Conservation (phyloP, 2,888 invertebrate species). For the Sesamia inferens region DNA sequence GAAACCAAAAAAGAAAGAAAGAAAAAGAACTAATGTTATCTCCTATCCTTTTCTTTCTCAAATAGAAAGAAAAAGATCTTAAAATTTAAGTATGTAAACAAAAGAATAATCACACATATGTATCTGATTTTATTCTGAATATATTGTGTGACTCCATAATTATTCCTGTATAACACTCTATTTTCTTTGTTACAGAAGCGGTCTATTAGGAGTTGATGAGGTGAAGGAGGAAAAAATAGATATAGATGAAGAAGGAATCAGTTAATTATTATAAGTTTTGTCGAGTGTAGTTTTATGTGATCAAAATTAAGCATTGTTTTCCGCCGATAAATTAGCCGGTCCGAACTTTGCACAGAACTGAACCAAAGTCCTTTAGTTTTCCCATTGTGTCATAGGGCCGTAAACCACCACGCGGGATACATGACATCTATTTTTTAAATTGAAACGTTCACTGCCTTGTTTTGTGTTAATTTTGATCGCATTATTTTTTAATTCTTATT, state of each 20-base stretch:
- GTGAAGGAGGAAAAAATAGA: not conserved
- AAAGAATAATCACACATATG: too few relatives aligned
- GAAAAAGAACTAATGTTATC: too few relatives aligned
- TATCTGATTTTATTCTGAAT: too few relatives aligned
- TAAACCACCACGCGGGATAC: too few relatives aligned
- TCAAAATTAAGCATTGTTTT: not conserved
- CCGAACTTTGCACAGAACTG: not conserved
- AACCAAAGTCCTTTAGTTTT: not conserved
- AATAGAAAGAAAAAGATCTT: too few relatives aligned
- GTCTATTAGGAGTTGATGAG: not conserved
- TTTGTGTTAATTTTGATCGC: not conserved
- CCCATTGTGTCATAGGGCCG: too few relatives aligned
- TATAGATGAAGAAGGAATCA: conserved; percentile 6
- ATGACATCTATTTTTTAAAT: not conserved
- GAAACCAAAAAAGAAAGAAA: too few relatives aligned
- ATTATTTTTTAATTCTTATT: too few relatives aligned
- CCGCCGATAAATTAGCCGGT: not conserved
- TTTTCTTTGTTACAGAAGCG: conserved; percentile 20
- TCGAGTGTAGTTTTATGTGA: not conserved
- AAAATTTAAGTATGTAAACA: too few relatives aligned
- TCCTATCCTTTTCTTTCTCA: too few relatives aligned
- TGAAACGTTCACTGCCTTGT: not conserved
- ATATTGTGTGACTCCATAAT: too few relatives aligned
- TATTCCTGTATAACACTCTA: too few relatives aligned
- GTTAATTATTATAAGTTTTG: not conserved